Evolutionary conservation across 1,140 invertebrate genomes (phyloP), one percentile per base, ranked within the genome.

Genomic region (Brachionus koreanus): DNA sequence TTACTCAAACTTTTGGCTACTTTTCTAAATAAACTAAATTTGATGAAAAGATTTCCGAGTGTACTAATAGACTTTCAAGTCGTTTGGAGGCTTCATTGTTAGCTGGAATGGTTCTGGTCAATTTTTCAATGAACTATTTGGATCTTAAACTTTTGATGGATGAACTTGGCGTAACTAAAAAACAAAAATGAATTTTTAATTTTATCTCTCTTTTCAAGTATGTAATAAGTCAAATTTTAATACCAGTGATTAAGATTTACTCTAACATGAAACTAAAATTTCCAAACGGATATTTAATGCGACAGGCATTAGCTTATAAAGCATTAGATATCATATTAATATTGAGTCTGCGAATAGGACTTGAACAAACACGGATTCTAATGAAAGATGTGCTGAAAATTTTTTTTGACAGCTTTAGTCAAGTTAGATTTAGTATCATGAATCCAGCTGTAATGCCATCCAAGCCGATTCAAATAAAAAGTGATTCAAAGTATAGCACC

Each of bases 401-500:
- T 63, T 95, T 95, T 86, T 96, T 97, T 87, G 87, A 39, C 93
- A n/a, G 91, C 92, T 7, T 97, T 97, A 86, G 93, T 94, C 76
- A 79, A 63, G 76, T 79, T 42, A 33, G 49, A 33, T 65, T 52
- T 12, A 79, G 25, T 43, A 43, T 79, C 10, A 79, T 79, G 61
- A 79, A 79, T 43, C 33, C 49, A 57, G 29, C 19, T 65, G n/a
- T 65, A 0, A 13, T 46, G 43, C 39, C 37, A 46, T 46, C 42
- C 3, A 74, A 35, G 25, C 76, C 49, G 5, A 61, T 74, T 37
- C 46, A 52, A 65, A 61, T 65, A 3, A 29, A 61, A 57, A 46
- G 5, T 25, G 76, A 63, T 10, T 61, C 52, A 25, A 46, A 43
- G 5, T 65, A 7, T 12, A 79, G 3, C 37, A 69, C 13, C 7